Evolutionary conservation across 2,113 vertebrate genomes (phyloP), one percentile per base, ranked within the genome.

Genomic region (Sinocyclocheilus grahami): DNA sequence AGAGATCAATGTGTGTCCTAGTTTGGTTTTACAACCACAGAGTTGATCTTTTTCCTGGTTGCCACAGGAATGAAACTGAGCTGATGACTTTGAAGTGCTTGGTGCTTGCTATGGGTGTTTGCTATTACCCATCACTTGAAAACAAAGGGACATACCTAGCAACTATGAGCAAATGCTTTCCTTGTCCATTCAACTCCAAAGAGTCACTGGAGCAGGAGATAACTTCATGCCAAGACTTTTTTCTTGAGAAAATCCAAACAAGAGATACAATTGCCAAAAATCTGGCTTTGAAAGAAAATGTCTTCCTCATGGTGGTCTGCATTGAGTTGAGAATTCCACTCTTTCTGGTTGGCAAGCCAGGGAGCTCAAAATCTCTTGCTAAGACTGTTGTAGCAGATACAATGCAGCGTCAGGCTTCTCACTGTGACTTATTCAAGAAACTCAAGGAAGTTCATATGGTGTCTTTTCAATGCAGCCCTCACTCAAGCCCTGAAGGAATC

Each of bases 401-500:
- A 71, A 96, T 96, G 95, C 91, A 93, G 67, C 93, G 95, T 10
- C 93, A 93, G 27, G 89, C 86, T 53, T 94, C 95, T 78, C 91
- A 93, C 87, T 92, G 0, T 24, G 20, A 86, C 0, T 90, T 95
- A 3, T 95, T 96, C 89, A 92, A 86, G 89, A 89, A 85, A 0
- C 93, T 94, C 63, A 96, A 95, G 60, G 93, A 95, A 85, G 91
- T 95, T 11, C 95, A 96, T 14, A 94, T 95, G 93, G 91, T 95
- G 30, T 95, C 95, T 86, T 96, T 96, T 82, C 95, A 96, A 82
- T 96, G 95, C 89, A 96, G 95, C 84, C 95, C 95, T 84, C 94
- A 96, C 86, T 96, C 95, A 5, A 96, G 95, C 75, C 93, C 95
- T 8, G 95, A 95, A 63, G 95, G 94, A 1, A 96, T 96, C 89